phyloP scores from a whole-genome alignment of 2,797 vertebrate genomes.

The Enteromius fasciolatus region DNA sequence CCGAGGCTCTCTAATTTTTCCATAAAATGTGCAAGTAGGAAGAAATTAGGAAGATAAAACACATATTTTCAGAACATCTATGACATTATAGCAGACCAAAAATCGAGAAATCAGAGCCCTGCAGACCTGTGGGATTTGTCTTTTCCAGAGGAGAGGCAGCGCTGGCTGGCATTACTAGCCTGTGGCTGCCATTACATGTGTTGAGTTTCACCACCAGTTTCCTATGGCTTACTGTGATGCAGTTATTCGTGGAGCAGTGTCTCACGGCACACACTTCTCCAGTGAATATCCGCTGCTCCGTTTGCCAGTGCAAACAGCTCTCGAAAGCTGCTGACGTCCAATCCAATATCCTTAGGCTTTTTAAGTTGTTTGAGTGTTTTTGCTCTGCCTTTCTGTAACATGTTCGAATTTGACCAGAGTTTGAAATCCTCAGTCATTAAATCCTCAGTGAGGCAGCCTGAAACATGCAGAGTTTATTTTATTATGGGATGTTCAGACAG shows the following conservation, averaged over 20 bases:
- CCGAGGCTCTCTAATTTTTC: not conserved
- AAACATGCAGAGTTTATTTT: slow-evolving; percentile 83
- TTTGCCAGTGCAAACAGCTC: slow-evolving; percentile 79
- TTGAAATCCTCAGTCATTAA: slow-evolving; percentile 83
- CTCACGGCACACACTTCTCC: slow-evolving; percentile 78
- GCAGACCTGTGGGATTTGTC: slow-evolving; percentile 63
- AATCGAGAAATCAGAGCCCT: slow-evolving; percentile 49
- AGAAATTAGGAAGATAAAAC: slow-evolving; percentile 24
- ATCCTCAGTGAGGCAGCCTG: slow-evolving; percentile 73
- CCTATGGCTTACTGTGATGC: slow-evolving; percentile 75
- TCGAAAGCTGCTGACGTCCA: slow-evolving; percentile 76
- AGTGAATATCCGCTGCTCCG: slow-evolving; percentile 68
- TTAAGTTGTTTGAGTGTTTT: slow-evolving; percentile 65
- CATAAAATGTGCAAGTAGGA: slow-evolving; percentile 12
- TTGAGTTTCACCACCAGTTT: slow-evolving; percentile 79
- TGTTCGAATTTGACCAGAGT: slow-evolving; percentile 75
- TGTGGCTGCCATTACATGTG: slow-evolving; percentile 80
- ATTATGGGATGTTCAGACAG: slow-evolving; percentile 81
- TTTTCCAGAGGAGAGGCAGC: slow-evolving; percentile 71
- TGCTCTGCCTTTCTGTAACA: slow-evolving; percentile 64
- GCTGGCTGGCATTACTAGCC: slow-evolving; percentile 71
- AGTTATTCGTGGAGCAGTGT: slow-evolving; percentile 72
- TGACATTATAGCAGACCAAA: slow-evolving; percentile 64
- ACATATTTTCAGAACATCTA: not conserved
- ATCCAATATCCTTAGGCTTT: slow-evolving; percentile 76